Evolutionary conservation across 2,888 invertebrate species (phyloP).

Genomic region (Aelia acuminata): DNA sequence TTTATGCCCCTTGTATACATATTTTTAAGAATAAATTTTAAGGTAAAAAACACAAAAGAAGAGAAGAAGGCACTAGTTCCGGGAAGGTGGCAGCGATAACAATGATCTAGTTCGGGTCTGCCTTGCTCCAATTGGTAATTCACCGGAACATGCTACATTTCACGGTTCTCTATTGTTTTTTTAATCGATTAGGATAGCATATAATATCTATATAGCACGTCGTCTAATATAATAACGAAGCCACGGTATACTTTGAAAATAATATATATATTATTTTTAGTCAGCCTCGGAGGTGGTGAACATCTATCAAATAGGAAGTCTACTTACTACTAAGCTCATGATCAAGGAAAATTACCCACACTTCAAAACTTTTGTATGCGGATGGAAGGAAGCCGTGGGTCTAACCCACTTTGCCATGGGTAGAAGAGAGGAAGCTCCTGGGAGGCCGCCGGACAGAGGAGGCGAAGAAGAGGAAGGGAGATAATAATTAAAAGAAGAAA

Average conservation of each 20-base stretch:
- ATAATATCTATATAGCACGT: background rate
- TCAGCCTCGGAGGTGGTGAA: background rate
- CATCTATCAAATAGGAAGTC: too few species aligned
- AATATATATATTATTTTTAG: background rate
- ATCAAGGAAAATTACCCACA: too few species aligned
- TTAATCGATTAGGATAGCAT: background rate
- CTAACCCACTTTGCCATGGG: too few species aligned
- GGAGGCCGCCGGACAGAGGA: too few species aligned
- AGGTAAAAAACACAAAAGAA: background rate
- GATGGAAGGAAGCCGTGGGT: too few species aligned
- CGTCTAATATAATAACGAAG: background rate
- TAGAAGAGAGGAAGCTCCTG: too few species aligned
- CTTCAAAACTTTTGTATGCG: too few species aligned
- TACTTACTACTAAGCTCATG: too few species aligned
- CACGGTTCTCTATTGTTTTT: background rate
- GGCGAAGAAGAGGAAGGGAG: too few species aligned
- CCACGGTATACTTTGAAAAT: background rate
- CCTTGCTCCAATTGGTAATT: background rate
- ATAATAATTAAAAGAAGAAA: too few species aligned
- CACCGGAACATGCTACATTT: background rate
- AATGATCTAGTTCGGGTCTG: background rate
- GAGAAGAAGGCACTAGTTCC: background rate
- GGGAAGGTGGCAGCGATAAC: background rate
- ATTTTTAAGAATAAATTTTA: background rate
- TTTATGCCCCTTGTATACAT: background rate